A percentile compares a stretch with the other conserved stretches of the same genome.
Conservation (phyloP, 2,113 vertebrate species). For the Equus quagga region DNA sequence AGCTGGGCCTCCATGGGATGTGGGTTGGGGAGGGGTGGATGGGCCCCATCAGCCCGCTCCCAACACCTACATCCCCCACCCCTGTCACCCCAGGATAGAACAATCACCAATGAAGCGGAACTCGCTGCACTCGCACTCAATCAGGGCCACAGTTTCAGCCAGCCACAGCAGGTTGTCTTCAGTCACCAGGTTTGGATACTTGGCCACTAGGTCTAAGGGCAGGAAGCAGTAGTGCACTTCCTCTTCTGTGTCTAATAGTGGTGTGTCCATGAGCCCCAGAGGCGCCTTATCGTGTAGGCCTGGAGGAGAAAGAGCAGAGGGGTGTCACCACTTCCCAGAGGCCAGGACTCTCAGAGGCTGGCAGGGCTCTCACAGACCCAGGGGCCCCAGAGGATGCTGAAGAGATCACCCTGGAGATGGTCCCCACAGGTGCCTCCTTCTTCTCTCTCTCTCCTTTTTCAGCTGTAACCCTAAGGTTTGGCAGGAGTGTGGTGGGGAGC, state of each 20-base stretch:
- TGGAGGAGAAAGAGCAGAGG: slow-evolving; percentile 38
- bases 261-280: slow-evolving; percentile 85
- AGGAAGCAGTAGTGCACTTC: slow-evolving; percentile 87
- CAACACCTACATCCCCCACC: no score
- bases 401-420: neutral
- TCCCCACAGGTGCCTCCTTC: neutral
- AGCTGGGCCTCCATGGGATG: neutral
- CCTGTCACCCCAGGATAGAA: neutral
- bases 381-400: neutral
- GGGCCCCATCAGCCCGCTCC: neutral
- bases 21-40: neutral
- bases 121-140: slow-evolving; percentile 83
- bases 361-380: neutral
- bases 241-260: slow-evolving; percentile 85
- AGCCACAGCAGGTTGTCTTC: slow-evolving; percentile 88
- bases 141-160: slow-evolving; percentile 83
- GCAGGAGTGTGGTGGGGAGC: neutral
- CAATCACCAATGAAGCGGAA: slow-evolving; percentile 88
- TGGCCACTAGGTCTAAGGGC: slow-evolving; percentile 84
- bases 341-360: neutral
- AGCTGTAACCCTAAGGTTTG: neutral
- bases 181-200: slow-evolving; percentile 85
- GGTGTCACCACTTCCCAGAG: neutral
- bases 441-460: neutral
- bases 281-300: slow-evolving; percentile 85